Conservation (phyloP, 2,113 vertebrate genomes). For the Morone saxatilis region DNA sequence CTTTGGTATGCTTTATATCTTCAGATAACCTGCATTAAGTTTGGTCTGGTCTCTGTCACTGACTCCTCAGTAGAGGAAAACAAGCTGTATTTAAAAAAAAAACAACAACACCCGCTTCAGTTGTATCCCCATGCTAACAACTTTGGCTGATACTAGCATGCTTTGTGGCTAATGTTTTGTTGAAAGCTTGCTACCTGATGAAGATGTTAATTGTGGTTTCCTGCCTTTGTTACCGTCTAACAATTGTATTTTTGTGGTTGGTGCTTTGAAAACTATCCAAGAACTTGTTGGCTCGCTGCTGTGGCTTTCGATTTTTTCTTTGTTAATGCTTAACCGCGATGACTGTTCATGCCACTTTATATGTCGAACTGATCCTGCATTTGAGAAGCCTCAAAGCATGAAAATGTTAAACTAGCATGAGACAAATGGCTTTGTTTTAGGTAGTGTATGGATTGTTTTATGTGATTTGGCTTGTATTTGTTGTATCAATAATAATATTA, state of each 20-base stretch:
- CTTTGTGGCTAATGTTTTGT: slow-evolving; percentile 39
- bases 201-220: slow-evolving; percentile 16
- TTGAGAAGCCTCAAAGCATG: slow-evolving; percentile 4
- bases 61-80: slow-evolving; percentile 27
- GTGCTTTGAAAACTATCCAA: slow-evolving; percentile 17
- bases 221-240: slow-evolving; percentile 45
- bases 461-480: background rate
- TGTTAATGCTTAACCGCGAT: background rate
- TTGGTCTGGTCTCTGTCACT: slow-evolving; percentile 28
- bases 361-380: slow-evolving; percentile 12
- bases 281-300: slow-evolving; percentile 18
- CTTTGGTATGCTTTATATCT: slow-evolving; percentile 21
- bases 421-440: background rate
- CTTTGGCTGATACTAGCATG: slow-evolving; percentile 52
- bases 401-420: background rate
- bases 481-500: background rate
- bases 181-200: slow-evolving; percentile 41
- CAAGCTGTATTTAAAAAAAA: background rate
- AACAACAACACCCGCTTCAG: background rate
- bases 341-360: background rate
- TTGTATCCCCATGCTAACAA: background rate
- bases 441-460: background rate
- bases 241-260: background rate
- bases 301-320: background rate
- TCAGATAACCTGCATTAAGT: slow-evolving; percentile 27